A percentile compares a stretch with the other conserved stretches of the same genome.
These are phyloP conservation scores for Neria commutata DNA, from an alignment of 2,888 invertebrate genomes.

Conservation along the genomic window DNA sequence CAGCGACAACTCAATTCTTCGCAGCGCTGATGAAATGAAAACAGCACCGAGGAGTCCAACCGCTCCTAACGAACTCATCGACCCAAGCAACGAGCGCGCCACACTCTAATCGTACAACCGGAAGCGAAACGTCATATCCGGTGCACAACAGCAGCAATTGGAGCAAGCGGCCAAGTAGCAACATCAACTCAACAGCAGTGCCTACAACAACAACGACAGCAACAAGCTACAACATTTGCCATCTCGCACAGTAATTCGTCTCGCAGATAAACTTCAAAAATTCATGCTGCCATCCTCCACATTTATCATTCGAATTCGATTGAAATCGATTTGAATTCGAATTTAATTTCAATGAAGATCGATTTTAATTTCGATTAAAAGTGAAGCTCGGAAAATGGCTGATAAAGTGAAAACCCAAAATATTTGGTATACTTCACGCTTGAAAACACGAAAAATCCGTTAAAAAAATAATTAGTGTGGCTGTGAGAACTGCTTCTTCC, in stretches of 20 bases:
- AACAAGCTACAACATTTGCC: neutral
- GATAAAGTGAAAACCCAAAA: no score
- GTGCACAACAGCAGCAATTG: constrained; percentile 4
- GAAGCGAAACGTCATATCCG: constrained; percentile 1
- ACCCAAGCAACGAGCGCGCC: neutral
- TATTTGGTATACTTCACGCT: no score
- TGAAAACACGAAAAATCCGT: no score
- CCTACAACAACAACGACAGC: neutral
- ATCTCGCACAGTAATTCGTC: neutral
- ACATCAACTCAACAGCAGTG: neutral
- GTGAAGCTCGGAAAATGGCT: no score
- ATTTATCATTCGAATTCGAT: no score
- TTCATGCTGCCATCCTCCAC: no score
- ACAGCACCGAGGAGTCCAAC: constrained; percentile 21
- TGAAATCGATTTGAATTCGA: no score
- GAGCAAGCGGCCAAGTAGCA: neutral
- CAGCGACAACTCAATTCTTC: no score
- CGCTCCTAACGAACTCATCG: neutral
- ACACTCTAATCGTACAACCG: constrained; percentile 7
- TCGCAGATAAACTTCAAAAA: neutral
- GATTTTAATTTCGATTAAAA: no score
- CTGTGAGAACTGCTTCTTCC: no score
- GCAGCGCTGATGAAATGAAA: constrained; percentile 37
- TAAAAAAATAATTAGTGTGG: no score
- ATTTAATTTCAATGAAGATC: no score